Conservation (phyloP, 2,888 invertebrate genomes). For the Gordius sp. region DNA sequence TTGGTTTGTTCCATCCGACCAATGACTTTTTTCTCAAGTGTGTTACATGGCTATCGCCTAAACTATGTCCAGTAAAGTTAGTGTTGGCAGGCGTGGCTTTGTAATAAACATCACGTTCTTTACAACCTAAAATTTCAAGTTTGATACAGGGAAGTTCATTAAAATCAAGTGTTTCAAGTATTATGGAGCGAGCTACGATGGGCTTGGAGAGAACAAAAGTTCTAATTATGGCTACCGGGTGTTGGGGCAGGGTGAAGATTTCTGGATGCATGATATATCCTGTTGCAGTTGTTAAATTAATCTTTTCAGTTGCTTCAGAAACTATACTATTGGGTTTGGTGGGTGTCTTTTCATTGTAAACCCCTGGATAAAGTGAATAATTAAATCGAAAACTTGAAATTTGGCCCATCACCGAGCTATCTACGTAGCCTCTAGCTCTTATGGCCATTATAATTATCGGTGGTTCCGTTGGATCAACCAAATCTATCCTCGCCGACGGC, state of each 20-base stretch:
- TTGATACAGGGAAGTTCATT: constrained; percentile 8
- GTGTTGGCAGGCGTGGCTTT: neutral
- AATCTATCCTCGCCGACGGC: neutral
- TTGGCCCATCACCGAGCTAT: constrained; percentile 3
- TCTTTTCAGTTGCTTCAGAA: no score
- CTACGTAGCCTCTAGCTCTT: constrained; percentile 1
- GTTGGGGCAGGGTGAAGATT: neutral
- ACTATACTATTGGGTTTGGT: no score
- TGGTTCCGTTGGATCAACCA: neutral
- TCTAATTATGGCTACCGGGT: neutral
- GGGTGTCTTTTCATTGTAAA: no score
- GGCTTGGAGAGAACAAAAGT: neutral
- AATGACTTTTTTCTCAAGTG: no score
- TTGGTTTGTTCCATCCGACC: constrained; percentile 5
- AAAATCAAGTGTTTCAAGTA: constrained; percentile 11
- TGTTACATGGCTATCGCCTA: no score
- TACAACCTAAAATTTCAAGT: constrained; percentile 10
- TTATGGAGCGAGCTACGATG: neutral
- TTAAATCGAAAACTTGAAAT: constrained; percentile 5
- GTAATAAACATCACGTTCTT: neutral
- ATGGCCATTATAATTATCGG: neutral
- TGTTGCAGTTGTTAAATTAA: no score
- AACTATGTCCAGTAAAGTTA: neutral
- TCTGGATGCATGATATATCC: neutral
- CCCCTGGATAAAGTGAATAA: neutral